These are phyloP conservation scores for Drosophila greeni DNA, from an alignment of 2,888 invertebrate species.

Conservation along the genomic window DNA sequence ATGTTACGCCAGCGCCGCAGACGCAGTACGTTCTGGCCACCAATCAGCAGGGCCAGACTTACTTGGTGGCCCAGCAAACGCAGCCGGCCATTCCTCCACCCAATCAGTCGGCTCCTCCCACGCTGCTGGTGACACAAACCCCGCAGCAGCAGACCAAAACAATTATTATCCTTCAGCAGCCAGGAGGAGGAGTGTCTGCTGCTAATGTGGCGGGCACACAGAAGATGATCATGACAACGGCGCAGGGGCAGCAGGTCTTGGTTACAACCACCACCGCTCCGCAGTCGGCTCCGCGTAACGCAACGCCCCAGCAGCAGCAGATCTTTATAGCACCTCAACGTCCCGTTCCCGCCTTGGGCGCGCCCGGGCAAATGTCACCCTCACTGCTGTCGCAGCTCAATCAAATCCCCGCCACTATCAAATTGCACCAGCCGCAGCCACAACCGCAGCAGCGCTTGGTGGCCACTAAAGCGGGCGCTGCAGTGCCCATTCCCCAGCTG, in stretches of 20 bases:
- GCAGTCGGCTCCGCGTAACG: constrained; percentile 43
- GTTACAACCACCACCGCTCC: constrained; percentile 79
- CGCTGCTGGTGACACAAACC: constrained; percentile 84
- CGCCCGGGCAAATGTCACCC: constrained; percentile 80
- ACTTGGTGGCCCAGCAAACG: constrained; percentile 83
- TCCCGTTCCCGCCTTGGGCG: constrained; percentile 76
- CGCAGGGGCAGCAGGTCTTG: constrained; percentile 83
- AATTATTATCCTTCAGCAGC: constrained; percentile 85
- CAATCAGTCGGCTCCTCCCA: constrained; percentile 78
- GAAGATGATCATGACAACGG: constrained; percentile 83
- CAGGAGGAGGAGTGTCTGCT: constrained; percentile 65
- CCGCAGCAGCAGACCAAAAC: constrained; percentile 85
- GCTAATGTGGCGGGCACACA: constrained; percentile 74
- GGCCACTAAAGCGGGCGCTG: constrained; percentile 38
- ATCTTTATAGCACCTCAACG: constrained; percentile 62
- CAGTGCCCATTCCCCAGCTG: constrained; percentile 82
- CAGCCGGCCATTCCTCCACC: constrained; percentile 81
- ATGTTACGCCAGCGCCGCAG: constrained; percentile 77
- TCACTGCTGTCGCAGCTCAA: constrained; percentile 76
- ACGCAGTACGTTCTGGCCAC: constrained; percentile 79
- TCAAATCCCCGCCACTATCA: constrained; percentile 78
- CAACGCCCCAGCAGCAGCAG: constrained; percentile 51
- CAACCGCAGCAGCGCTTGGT: constrained; percentile 52
- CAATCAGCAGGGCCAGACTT: constrained; percentile 81
- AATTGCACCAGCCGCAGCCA: constrained; percentile 79